These are phyloP conservation scores for Pseudanteris insignis DNA, from an alignment of 2,888 invertebrate genomes.

Conservation along the genomic window DNA sequence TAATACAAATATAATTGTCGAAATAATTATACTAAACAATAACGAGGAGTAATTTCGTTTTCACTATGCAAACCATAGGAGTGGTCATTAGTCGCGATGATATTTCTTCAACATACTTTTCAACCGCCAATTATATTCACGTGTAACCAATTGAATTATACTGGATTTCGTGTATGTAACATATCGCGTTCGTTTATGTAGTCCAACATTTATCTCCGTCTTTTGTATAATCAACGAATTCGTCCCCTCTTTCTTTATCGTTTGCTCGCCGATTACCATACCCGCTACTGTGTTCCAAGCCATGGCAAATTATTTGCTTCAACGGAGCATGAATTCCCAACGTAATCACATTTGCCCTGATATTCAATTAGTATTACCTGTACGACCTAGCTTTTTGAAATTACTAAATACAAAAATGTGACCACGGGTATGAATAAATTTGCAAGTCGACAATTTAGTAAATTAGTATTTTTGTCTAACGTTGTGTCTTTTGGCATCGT, in stretches of 20 bases:
- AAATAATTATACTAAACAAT: too few species aligned
- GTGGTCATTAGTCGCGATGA: too few species aligned
- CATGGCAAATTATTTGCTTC: conserved; percentile 65
- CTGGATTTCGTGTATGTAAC: conserved; percentile 60
- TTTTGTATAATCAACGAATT: conserved; percentile 39
- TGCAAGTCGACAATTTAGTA: too few species aligned
- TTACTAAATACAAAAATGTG: conserved; percentile 41
- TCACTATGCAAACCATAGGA: too few species aligned
- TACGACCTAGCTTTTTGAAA: conserved; percentile 48
- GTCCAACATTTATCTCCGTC: conserved; percentile 44
- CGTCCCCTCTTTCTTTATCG: conserved; percentile 40
- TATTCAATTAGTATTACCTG: conserved; percentile 66
- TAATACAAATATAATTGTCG: too few species aligned
- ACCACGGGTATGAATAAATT: conserved; percentile 20
- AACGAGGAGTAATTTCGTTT: too few species aligned
- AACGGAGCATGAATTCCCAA: conserved; percentile 65
- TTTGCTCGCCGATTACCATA: conserved; percentile 46
- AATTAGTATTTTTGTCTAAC: too few species aligned
- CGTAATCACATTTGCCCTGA: conserved; percentile 66
- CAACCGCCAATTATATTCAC: too few species aligned
- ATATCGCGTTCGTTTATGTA: conserved; percentile 51
- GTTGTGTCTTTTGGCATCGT: too few species aligned
- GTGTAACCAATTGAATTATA: conserved; percentile 50
- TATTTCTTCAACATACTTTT: too few species aligned
- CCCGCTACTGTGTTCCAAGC: conserved; percentile 52